Base-by-base conservation (phyloP, 2,797 vertebrate species). In the Phrynocephalus vlangalii region DNA sequence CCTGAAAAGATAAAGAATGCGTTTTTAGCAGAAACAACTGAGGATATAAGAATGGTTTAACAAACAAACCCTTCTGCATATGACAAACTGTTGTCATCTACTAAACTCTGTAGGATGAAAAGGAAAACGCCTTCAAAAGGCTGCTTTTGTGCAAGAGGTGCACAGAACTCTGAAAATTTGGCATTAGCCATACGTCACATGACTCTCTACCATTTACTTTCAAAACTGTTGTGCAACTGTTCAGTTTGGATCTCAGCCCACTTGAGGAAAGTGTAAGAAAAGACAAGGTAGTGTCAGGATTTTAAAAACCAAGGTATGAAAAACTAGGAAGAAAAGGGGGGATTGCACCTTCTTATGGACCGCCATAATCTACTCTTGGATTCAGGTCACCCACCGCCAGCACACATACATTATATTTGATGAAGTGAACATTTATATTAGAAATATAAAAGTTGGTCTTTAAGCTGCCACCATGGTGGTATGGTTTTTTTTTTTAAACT, bases 1-100 rank as follows among this genome's bases (percentile, higher is more conserved):
- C 99, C 98, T 99, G 93, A 82, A 94, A 79, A 93, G 20, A 91
- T 22, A 80, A 87, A 89, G 18, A 20, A 89, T 75, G 87, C 38
- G 38, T 15, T n/a, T 79, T 8, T 79, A 73, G 38, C 13, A 30
- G 18, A 15, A 84, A 77, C 0, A 11, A 16, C 3, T 38, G 0
- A 79, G 66, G 28, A 38, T 18, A 86, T 28, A 91, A n/a, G 81
- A 93, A 91, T 1, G 2, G 26, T 66, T 0, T 13, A 67, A 38
- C 5, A 89, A 63, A 63, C 48, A 92, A 50, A 76, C 8, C n/a
- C 48, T 87, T 60, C 33, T 18, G n/a, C 50, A 79, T 0, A 26
- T 0, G 73, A 66, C 15, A 83, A 16, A 8, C 33, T 73, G n/a
- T 8, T 60, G 52, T 11, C 52, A 56, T 73, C 6, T 71, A 22